phyloP scores from a whole-genome alignment of 2,888 invertebrate species.

The Noctua pronuba region DNA sequence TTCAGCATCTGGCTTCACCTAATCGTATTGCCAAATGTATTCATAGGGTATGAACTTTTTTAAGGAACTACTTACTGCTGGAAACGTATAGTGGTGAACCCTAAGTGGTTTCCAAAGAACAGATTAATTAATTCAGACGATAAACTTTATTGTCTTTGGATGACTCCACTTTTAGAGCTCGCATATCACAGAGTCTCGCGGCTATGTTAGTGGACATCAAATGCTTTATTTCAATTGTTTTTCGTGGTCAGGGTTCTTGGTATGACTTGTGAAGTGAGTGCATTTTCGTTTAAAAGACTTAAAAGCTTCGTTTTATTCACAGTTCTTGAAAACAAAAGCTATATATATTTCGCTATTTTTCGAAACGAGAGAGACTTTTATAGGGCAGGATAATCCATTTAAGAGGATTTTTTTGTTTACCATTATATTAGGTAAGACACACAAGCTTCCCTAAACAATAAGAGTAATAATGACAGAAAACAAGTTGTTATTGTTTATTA shows the following conservation, averaged over 20 bases:
- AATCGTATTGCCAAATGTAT: background rate
- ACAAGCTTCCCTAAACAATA: background rate
- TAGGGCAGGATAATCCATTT: background rate
- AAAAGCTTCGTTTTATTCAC: conserved; percentile 1
- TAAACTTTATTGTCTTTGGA: conserved; percentile 18
- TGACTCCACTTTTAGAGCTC: conserved; percentile 1
- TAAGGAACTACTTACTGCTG: background rate
- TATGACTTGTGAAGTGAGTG: conserved; percentile 22
- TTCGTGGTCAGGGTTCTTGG: conserved; percentile 34
- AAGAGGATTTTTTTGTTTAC: background rate
- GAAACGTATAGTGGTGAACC: background rate
- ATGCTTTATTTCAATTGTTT: conserved; percentile 14
- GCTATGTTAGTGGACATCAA: conserved; percentile 32
- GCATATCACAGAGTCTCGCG: conserved; percentile 15
- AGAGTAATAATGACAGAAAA: background rate
- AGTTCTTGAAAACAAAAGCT: conserved; percentile 12
- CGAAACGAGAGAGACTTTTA: background rate
- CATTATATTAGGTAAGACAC: background rate
- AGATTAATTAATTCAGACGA: conserved; percentile 25
- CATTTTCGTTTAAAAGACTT: conserved; percentile 7
- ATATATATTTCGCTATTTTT: background rate
- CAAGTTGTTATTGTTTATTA: background rate
- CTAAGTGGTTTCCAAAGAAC: conserved; percentile 4
- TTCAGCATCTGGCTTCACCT: background rate
- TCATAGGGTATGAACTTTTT: background rate